Evolutionary conservation across 2,888 invertebrate genomes (phyloP), one percentile per base, ranked within the genome.

Genomic region (Mythimna ferrago): DNA sequence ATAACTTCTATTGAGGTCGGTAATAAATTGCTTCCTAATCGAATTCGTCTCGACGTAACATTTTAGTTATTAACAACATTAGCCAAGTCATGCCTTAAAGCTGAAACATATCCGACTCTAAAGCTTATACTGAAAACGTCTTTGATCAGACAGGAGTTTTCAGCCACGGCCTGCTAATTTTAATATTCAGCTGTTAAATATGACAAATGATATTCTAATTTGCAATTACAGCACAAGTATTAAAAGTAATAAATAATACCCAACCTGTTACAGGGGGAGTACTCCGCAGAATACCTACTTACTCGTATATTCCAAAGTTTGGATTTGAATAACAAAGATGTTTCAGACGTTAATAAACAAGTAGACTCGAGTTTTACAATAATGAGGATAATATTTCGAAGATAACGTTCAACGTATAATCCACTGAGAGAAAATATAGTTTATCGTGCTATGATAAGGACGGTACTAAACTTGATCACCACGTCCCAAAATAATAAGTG

Each of bases 21-120:
- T 68, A 66, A 81, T 78, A 72, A 66, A 81, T 84, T 84, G 61
- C 57, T 78, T 84, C 71, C 75, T 83, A 81, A 84, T 78, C 71
- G 73, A 81, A 78, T 71, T 73, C 58, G 67, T 72, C 71, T 71
- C 70, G 57, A 66, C 62, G 56, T 68, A 73, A 74, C 73, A 77
- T 66, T 80, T 69, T 54, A 68, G 35, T 38, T 56, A 67, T 66
- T 60, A 66, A 69, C 58, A 48, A 72, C 63, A 64, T 53, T 67
- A 57, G 14, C 21, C 16, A 48, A 53, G 57, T 41, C 53, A 48
- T 26, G 19, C 1, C 14, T 21, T 72, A 19, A 58, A 66, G 21
- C 16, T 54, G 32, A 60, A 67, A 53, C 6, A 16, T 63, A 72
- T 14, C 21, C 16, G 6, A 35, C 32, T 35, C 44, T 54, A 11